Evolutionary conservation across 1,140 invertebrate genomes (phyloP), one percentile per base, ranked within the genome.

Genomic region (Hesperophylax magnus): DNA sequence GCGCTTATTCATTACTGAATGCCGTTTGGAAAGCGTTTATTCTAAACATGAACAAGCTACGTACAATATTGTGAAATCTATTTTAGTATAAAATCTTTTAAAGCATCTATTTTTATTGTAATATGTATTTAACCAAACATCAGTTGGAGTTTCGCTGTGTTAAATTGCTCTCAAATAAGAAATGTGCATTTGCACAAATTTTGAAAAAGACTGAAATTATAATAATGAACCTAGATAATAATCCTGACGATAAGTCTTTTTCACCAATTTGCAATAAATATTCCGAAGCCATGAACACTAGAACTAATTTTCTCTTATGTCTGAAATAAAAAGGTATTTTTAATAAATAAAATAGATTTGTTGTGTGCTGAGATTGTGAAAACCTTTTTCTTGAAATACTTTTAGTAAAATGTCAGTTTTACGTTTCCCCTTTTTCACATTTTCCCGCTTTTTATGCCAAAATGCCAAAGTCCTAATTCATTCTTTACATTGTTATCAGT

Each of bases 191-290:
- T 60, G 71, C 72, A 77, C 78, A 77, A 79, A 77, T 82, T 82
- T 63, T 82, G 63, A 78, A 82, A 75, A 82, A 82, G 81, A 82
- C 81, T 82, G 81, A 82, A 78, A 61, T 34, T 78, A 31, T 24
- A 27, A 78, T 65, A 18, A 78, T 63, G 53, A 71, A 27, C n/a
- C 22, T 22, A 31, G 17, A 15, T 31, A 31, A 67, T 67, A 74
- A 58, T 74, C n/a, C 18, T 74, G 71, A 22, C 47, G 20, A 74
- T 54, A 53, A 58, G 47, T 54, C 71, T 24, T 74, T 58, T 74
- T 74, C 15, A 52, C 3, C 24, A 61, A 22, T 61, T 22, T 61
- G 24, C 18, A 61, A 61, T n/a, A 61, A 61, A 22, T 14, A 3
- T 61, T 61, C 18, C 18, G 18, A 24, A 11, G 20, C 18, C 24